Conservation (phyloP, 2,113 vertebrate genomes). For the Dicaeum eximium region DNA sequence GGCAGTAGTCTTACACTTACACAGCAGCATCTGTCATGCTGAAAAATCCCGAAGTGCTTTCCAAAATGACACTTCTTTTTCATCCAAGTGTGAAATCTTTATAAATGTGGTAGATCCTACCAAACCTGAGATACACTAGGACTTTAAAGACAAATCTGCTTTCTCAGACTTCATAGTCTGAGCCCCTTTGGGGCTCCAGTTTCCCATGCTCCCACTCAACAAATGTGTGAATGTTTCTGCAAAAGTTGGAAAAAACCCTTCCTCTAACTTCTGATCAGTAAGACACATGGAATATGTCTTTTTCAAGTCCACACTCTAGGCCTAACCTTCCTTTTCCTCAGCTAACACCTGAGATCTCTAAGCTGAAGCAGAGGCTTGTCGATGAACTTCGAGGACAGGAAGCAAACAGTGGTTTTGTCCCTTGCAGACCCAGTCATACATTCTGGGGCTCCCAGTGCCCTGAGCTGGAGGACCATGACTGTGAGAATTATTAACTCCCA, state of each 20-base stretch:
- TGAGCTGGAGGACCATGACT: not conserved
- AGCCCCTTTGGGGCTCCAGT: not conserved
- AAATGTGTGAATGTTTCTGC: not conserved
- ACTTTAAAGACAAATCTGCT: not conserved
- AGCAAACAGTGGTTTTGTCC: not conserved
- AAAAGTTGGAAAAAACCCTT: not conserved
- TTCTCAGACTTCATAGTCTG: not conserved
- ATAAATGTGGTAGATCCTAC: not conserved
- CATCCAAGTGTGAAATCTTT: not conserved
- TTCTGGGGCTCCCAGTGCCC: not conserved
- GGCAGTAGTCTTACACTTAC: constrained; percentile 20
- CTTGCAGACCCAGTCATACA: not conserved
- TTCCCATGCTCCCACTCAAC: not conserved
- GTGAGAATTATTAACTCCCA: not conserved
- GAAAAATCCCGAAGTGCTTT: constrained; percentile 35
- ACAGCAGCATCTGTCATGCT: constrained; percentile 6
- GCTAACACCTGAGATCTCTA: not conserved
- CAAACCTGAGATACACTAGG: not conserved
- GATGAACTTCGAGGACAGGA: rapidly evolving
- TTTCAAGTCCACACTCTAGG: not conserved
- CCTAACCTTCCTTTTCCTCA: not conserved
- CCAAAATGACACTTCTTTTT: not conserved
- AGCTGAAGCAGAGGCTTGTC: not conserved
- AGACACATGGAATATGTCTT: not conserved
- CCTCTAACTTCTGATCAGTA: not conserved